Percentiles rank a stretch among this genome's conserved stretches.
Evolutionary conservation across 2,797 vertebrate genomes (phyloP).

Genomic region (Parotocinclus haroldoi): DNA sequence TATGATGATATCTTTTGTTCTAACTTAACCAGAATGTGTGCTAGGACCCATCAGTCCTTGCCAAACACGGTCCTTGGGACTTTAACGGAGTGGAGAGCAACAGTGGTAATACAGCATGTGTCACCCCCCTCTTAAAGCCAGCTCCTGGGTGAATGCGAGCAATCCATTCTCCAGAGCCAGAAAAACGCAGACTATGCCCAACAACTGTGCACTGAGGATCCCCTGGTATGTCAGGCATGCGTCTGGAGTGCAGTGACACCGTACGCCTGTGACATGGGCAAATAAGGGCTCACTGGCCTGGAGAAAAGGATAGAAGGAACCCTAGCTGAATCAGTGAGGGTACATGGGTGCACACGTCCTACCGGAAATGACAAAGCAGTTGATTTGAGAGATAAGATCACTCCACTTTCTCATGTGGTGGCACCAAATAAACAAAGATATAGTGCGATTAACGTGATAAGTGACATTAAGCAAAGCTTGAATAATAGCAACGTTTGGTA

Average conservation of each 20-base stretch:
- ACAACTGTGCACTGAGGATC: constrained; percentile 87
- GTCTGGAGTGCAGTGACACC: constrained; percentile 68
- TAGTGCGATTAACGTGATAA: not conserved
- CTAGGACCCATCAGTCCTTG: not conserved
- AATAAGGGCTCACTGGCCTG: constrained; percentile 58
- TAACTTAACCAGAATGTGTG: not conserved
- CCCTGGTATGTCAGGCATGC: constrained; percentile 84
- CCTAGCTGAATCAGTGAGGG: not conserved
- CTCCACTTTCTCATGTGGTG: not conserved
- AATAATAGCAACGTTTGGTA: too few relatives aligned
- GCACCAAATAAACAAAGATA: not conserved
- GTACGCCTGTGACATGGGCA: constrained; percentile 60
- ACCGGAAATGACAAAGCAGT: constrained; percentile 3
- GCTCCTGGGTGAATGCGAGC: constrained; percentile 80
- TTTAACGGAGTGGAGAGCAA: constrained; percentile 54
- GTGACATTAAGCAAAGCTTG: too few relatives aligned
- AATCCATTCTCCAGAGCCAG: constrained; percentile 61
- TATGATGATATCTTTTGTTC: not conserved
- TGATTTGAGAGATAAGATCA: not conserved
- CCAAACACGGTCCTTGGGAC: constrained; percentile 64
- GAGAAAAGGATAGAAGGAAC: constrained; percentile 19
- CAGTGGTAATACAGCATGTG: constrained; percentile 74
- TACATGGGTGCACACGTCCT: not conserved
- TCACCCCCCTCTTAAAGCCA: constrained; percentile 63
- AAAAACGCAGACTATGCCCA: constrained; percentile 82